Evolutionary conservation across 2,113 vertebrate genomes (phyloP).

Genomic region (Copsychus sechellarum): DNA sequence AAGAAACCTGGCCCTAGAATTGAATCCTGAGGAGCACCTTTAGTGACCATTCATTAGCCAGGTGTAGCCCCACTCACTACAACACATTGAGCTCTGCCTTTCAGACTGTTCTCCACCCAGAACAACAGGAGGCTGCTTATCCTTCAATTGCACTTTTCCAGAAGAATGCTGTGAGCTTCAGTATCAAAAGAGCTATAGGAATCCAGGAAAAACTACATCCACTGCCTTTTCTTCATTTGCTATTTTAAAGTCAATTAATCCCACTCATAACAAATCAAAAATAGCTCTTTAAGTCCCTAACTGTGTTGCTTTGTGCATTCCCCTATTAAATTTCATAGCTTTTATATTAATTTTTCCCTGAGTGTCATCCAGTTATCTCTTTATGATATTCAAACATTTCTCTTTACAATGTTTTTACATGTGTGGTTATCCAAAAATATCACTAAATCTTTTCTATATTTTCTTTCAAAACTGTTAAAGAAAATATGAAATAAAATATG

Average conservation of each 20-base stretch:
- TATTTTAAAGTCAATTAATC: background rate
- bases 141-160: background rate
- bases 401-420: background rate
- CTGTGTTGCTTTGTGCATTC: background rate
- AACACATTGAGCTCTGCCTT: background rate
- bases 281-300: background rate
- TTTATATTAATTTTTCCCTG: background rate
- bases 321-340: background rate
- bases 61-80: background rate
- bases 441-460: background rate
- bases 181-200: background rate
- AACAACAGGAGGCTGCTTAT: accelerated
- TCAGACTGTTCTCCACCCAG: background rate
- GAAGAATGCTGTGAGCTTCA: background rate
- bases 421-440: background rate
- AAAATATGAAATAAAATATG: background rate
- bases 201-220: background rate
- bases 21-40: background rate
- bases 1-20: background rate
- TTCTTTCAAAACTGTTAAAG: background rate
- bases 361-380: background rate
- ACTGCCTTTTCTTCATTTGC: background rate
- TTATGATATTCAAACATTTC: background rate
- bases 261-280: background rate
- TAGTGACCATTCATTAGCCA: background rate